Conservation (phyloP, 2,888 invertebrate genomes). For the Tenthredo scrophulariae region DNA sequence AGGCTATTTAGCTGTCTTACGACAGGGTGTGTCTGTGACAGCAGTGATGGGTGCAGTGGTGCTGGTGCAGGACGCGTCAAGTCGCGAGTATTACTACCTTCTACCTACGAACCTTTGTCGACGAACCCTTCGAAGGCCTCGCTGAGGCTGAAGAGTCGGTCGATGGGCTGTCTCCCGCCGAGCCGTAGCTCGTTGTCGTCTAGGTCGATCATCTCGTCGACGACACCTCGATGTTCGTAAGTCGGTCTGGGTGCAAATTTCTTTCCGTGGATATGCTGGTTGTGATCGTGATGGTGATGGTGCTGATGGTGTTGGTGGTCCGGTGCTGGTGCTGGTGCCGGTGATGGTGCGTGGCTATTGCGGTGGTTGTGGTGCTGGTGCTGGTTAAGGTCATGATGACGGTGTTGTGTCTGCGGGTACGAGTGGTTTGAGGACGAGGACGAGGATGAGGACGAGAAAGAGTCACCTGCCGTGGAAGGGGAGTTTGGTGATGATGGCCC, state of each 20-base stretch:
- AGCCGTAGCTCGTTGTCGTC: conserved; percentile 72
- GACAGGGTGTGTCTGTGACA: conserved; percentile 72
- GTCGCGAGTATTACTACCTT: conserved; percentile 77
- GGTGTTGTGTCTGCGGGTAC: conserved; percentile 67
- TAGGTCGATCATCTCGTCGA: conserved; percentile 79
- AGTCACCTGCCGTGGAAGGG: conserved; percentile 47
- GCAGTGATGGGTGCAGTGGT: conserved; percentile 75
- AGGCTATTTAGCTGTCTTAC: conserved; percentile 73
- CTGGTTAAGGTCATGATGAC: conserved; percentile 62
- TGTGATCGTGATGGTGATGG: conserved; percentile 68
- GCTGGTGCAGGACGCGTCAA: conserved; percentile 80
- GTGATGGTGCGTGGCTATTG: conserved; percentile 75
- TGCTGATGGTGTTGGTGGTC: conserved; percentile 59
- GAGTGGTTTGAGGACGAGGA: conserved; percentile 67
- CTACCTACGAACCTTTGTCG: conserved; percentile 82
- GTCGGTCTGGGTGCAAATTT: conserved; percentile 76
- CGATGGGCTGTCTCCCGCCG: conserved; percentile 80
- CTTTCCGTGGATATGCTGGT: conserved; percentile 66
- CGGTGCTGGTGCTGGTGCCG: conserved; percentile 74
- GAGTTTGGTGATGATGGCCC: conserved; percentile 63
- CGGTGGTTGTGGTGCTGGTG: conserved; percentile 69
- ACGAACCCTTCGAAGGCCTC: conserved; percentile 84
- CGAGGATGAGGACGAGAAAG: conserved; percentile 55
- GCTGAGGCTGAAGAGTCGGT: conserved; percentile 82
- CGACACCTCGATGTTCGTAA: conserved; percentile 76